phyloP scores from a whole-genome alignment of 1,140 invertebrate species.

The Dermatophagoides farinae region DNA sequence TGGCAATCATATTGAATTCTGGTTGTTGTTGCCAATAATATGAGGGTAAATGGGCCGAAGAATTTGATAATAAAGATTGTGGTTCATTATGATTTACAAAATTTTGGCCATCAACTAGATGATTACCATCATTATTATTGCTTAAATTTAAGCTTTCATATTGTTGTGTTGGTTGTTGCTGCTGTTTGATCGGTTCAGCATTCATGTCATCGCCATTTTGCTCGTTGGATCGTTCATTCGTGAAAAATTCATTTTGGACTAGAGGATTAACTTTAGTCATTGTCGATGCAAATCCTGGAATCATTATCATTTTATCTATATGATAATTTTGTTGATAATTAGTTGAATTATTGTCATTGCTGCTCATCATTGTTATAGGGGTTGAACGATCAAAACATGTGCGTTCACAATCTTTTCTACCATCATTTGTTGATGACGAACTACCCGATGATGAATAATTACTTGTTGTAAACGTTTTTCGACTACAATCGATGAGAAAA shows the following conservation, averaged over 20 bases:
- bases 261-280: too few species aligned
- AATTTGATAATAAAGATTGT: neutral
- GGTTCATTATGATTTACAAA: neutral
- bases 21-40: neutral
- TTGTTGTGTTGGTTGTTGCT: too few species aligned
- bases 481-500: conserved; percentile 6
- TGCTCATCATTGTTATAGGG: neutral
- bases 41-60: neutral
- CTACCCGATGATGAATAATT: neutral
- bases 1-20: neutral
- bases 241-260: too few species aligned
- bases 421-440: neutral
- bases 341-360: neutral
- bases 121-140: too few species aligned
- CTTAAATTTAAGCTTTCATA: too few species aligned
- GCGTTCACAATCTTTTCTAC: neutral
- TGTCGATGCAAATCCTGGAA: too few species aligned
- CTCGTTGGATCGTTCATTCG: too few species aligned
- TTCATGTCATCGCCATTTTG: too few species aligned
- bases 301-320: too few species aligned
- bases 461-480: neutral
- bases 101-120: too few species aligned
- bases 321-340: neutral
- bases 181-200: too few species aligned
- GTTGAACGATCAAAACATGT: too few species aligned